Conservation (phyloP, 2,113 vertebrate species). For the Anser cygnoides region DNA sequence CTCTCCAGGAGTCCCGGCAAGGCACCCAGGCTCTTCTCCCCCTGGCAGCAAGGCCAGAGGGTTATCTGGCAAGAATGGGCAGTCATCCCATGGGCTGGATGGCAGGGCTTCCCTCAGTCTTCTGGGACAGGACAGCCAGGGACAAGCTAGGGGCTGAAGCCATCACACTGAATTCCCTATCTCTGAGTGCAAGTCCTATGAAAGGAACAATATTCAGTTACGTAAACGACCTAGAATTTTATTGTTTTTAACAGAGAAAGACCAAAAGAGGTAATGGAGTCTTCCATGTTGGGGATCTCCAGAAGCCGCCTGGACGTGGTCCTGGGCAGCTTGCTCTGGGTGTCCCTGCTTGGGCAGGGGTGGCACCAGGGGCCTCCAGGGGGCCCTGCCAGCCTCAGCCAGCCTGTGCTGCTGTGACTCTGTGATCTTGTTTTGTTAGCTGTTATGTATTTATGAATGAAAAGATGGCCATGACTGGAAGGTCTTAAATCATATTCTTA, state of each 20-base stretch:
- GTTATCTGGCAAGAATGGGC: fast-evolving
- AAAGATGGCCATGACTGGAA: neutral
- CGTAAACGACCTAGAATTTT: neutral
- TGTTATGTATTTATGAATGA: neutral
- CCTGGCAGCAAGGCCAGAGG: neutral
- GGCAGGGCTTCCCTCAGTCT: neutral
- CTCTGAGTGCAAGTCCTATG: neutral
- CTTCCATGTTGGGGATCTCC: neutral
- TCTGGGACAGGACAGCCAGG: neutral
- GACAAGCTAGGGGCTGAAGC: neutral
- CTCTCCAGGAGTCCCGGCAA: fast-evolving
- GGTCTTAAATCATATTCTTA: neutral
- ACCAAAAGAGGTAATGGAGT: neutral
- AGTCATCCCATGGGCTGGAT: fast-evolving
- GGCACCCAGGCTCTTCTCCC: fast-evolving
- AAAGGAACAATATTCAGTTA: neutral
- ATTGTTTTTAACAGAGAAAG: neutral
- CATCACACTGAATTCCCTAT: neutral
- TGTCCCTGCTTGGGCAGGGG: neutral
- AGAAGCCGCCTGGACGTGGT: neutral
- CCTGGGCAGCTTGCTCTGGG: neutral
- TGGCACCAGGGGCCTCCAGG: neutral
- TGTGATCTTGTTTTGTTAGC: neutral
- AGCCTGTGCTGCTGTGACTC: neutral
- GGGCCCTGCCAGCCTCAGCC: neutral